phyloP scores from a whole-genome alignment of 2,797 vertebrate species.

The Lagorchestes hirsutus region DNA sequence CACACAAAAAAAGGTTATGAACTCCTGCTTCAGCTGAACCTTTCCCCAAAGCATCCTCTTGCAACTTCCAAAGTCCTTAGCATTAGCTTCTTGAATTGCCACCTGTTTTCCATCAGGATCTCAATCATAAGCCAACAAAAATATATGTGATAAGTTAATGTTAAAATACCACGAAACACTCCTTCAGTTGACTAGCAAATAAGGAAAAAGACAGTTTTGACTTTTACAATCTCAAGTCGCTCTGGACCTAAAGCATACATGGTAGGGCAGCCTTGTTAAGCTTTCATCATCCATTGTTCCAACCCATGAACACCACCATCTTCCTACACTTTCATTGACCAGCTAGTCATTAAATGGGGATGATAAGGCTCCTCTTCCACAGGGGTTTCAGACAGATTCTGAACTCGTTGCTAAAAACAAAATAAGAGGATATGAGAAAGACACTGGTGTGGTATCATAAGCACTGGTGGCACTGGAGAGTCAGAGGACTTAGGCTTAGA shows the following conservation, averaged over 20 bases:
- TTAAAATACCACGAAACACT: conserved; percentile 82
- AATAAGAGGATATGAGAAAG: neutral
- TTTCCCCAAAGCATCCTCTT: conserved; percentile 57
- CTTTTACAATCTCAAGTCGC: conserved; percentile 85
- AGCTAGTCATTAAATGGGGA: neutral
- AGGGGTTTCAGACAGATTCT: neutral
- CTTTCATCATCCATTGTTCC: conserved; percentile 68
- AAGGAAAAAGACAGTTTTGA: conserved; percentile 84
- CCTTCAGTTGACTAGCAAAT: conserved; percentile 79
- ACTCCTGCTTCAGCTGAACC: neutral
- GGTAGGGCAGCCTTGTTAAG: conserved; percentile 70
- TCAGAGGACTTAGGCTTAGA: neutral
- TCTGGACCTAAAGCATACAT: conserved; percentile 67
- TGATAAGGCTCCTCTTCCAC: neutral
- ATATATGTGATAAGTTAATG: conserved; percentile 80
- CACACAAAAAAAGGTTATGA: neutral
- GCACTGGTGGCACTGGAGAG: neutral
- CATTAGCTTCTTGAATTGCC: conserved; percentile 46
- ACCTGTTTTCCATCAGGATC: conserved; percentile 79
- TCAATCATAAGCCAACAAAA: conserved; percentile 73
- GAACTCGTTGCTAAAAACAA: neutral
- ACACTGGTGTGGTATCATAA: neutral
- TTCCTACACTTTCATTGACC: neutral
- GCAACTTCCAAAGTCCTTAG: conserved; percentile 62
- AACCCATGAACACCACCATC: conserved; percentile 26